These are phyloP conservation scores for Felis catus DNA, from an alignment of 2,113 vertebrate genomes.

Conservation along the genomic window DNA sequence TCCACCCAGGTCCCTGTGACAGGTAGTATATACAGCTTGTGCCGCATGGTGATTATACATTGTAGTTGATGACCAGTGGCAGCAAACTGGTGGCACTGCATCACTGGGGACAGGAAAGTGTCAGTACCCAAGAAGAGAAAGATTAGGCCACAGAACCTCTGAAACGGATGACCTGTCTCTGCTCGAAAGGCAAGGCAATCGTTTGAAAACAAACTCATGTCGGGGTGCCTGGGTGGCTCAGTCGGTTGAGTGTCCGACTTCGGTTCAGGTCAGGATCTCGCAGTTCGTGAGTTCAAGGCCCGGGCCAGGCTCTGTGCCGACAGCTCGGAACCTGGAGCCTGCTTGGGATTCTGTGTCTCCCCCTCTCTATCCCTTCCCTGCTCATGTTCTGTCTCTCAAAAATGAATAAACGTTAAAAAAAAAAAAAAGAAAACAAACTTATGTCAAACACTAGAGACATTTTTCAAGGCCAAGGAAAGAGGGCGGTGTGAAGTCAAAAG, in stretches of 20 bases:
- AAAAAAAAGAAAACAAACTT: constrained; percentile 58
- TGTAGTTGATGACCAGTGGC: constrained; percentile 70
- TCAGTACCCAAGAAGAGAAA: constrained; percentile 47
- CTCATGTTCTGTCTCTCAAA: no score
- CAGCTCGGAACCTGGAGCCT: no score
- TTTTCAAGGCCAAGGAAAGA: constrained; percentile 72
- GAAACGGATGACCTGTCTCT: constrained; percentile 62
- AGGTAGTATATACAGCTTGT: neutral
- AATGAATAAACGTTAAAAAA: no score
- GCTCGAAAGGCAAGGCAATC: constrained; percentile 67
- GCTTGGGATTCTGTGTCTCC: no score
- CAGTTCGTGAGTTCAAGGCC: no score
- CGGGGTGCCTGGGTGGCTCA: no score
- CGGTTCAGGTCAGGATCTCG: no score
- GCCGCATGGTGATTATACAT: constrained; percentile 69
- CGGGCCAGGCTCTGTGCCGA: no score
- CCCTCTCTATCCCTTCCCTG: no score
- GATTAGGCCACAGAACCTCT: constrained; percentile 69
- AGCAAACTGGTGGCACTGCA: constrained; percentile 72
- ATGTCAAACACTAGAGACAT: constrained; percentile 74
- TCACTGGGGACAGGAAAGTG: constrained; percentile 64
- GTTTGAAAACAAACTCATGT: constrained; percentile 60
- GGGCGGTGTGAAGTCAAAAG: constrained; percentile 64
- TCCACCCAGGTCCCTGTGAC: constrained; percentile 45
- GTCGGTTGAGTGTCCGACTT: no score